Evolutionary conservation across 2,888 invertebrate genomes (phyloP), one percentile per base, ranked within the genome.

Genomic region (Parochlus steinenii): DNA sequence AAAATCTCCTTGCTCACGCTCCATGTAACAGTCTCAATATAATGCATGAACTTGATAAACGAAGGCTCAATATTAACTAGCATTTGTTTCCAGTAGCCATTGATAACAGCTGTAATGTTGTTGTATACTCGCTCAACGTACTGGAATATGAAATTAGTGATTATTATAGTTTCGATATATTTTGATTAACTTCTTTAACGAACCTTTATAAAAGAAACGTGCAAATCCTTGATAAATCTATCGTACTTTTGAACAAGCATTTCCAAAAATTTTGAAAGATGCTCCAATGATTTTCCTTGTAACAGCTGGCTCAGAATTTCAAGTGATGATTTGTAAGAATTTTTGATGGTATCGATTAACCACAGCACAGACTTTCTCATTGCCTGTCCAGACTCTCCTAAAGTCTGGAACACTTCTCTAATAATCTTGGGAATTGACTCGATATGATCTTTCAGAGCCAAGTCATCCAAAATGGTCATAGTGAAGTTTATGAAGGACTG

Each of bases 351-450:
- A 40, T 79, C 74, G 1, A 81, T 72, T 0, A 81, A 65, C 71
- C 75, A 81, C 0, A 73, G 57, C 7, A 85, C 59, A 43, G 80
- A 80, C 42, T 78, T 72, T 30, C 79, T 72, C 14, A 85, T 68
- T 1, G 80, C 80, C 43, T 74, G 67, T 6, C 82, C 82, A 0
- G 83, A 82, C 35, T 82, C 81, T 0, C 83, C 85, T 79, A 85
- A 79, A 45, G 80, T 72, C 5, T 79, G 78, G 79, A 80, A 82
- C 48, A 85, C 67, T 53, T 85, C 85, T 31, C 75, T 76, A 0
- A 85, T 65, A 16, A 85, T 79, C 30, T 76, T 78, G 0, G 85
- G 85, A 33, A 85, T 50, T 1, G 77, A 75, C 46, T 82, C 74
- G 44, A 85, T 69, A 50, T 82, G 81, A 40, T 74, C 72, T 39